Base-by-base conservation (phyloP, 2,113 vertebrate genomes). In the Serilophus lunatus region DNA sequence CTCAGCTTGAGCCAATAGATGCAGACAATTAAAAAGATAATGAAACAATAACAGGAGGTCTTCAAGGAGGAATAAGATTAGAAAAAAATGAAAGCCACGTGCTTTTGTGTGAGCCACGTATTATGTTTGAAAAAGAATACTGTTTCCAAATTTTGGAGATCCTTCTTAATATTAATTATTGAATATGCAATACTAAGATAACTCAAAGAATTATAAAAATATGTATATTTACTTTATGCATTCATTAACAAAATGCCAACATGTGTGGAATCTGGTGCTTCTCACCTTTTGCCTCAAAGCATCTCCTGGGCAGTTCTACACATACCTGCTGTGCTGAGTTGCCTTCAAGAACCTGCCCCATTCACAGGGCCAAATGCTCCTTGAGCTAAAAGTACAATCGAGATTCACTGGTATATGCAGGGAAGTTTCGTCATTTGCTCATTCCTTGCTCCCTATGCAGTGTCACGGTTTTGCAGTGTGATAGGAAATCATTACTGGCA, bases 71-170 rank as follows among this genome's bases (percentile, higher is more conserved):
- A 92, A n/a, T 1, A 42, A 5, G 9, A 56, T 61, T 24, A 51
- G 24, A 36, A 82, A 74, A 56, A 63, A 18, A 7, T 6, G 2
- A 31, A 14, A 59, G 2, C 18, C 0, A 0, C 11, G 10, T 28
- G 28, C 9, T 53, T 80, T 54, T 47, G 45, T 51, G 56, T 12
- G 49, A 42, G n/a, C 8, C 50, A 23, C 26, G 3, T 19, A 22
- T 6, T 60, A 12, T 22, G 38, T 49, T n/a, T 64, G 17, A 47
- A 57, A 89, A 84, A 49, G 9, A 51, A 61, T 3, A 9, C 6
- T 25, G 3, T 51, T 74, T 76, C 22, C 11, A 79, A n/a, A 63
- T 71, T 74, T 78, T 66, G 75, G 36, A 79, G 10, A 33, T 18
- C 47, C 47, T 66, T 51, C 44, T 44, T 78, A 60, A 40, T 4